A percentile compares a stretch with the other conserved stretches of the same genome.
Conservation (phyloP, 2,888 invertebrate species). For the Pantelozetes paolii region DNA sequence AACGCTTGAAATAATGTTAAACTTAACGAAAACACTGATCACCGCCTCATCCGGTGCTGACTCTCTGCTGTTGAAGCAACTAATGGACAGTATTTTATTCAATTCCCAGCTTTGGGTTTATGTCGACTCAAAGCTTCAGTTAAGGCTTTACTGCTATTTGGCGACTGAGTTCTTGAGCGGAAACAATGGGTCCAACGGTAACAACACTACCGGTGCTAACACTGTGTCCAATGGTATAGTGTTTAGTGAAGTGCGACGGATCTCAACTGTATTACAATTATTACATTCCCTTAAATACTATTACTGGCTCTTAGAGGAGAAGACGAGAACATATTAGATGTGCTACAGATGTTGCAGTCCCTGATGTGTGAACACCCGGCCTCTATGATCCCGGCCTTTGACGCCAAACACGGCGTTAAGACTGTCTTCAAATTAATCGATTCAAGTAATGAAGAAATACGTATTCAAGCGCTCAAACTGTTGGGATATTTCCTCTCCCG, state of each 20-base stretch:
- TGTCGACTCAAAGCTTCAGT: constrained; percentile 55
- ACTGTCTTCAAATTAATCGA: constrained; percentile 94
- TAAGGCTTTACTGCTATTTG: constrained; percentile 82
- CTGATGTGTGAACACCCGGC: constrained; percentile 98
- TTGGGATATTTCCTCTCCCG: constrained; percentile 95
- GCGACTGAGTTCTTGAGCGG: constrained; percentile 92
- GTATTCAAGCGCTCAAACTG: constrained; percentile 91
- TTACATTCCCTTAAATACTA: constrained; percentile 98
- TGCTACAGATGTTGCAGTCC: constrained; percentile 91
- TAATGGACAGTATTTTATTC: constrained; percentile 97
- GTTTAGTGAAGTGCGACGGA: constrained; percentile 90
- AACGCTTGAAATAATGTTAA: constrained; percentile 67
- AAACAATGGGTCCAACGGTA: constrained; percentile 47
- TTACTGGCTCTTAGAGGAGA: constrained; percentile 87
- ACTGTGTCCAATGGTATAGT: constrained; percentile 56
- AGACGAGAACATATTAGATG: constrained; percentile 79
- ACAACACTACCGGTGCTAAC: not conserved
- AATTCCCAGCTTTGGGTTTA: constrained; percentile 99
- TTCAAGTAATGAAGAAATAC: constrained; percentile 90
- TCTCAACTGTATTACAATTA: constrained; percentile 94
- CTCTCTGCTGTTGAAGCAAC: constrained; percentile 62
- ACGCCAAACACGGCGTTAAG: constrained; percentile 89
- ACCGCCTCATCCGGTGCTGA: constrained; percentile 51
- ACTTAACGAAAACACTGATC: constrained; percentile 55
- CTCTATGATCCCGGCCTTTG: constrained; percentile 98